Percentiles rank a stretch among this genome's conserved stretches.
Conservation (phyloP, 1,140 invertebrate species). For the Hycleus cichorii region DNA sequence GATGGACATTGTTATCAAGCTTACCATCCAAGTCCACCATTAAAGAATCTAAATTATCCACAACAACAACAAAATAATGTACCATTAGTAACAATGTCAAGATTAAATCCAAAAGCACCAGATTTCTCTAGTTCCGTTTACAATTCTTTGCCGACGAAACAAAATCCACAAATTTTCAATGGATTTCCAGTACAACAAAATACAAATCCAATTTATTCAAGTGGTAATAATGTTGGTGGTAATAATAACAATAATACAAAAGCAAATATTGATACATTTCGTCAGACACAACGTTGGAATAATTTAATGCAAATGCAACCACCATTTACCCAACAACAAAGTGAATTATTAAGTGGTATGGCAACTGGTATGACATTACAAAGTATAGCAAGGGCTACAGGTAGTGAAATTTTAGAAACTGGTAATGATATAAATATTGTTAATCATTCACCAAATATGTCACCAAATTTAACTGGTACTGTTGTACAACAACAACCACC, state of each 20-base stretch:
- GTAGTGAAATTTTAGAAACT: constrained; percentile 49
- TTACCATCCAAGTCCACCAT: constrained; percentile 37
- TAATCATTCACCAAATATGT: constrained; percentile 53
- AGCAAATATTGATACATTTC: constrained; percentile 2
- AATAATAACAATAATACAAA: constrained; percentile 11
- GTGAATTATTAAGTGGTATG: constrained; percentile 33
- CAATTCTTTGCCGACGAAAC: constrained; percentile 41
- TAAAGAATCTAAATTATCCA: constrained; percentile 32
- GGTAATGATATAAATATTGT: constrained; percentile 35
- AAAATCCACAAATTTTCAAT: constrained; percentile 27
- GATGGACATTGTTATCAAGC: constrained; percentile 35
- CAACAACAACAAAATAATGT: constrained; percentile 19
- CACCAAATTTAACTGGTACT: constrained; percentile 45
- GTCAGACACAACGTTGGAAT: constrained; percentile 22
- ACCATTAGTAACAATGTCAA: constrained; percentile 52
- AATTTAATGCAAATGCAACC: constrained; percentile 30
- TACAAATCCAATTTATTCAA: constrained; percentile 20
- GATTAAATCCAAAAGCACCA: constrained; percentile 80
- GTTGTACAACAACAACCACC: constrained; percentile 13
- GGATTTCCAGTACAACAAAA: constrained; percentile 28
- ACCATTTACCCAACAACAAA: constrained; percentile 30
- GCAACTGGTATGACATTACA: constrained; percentile 40
- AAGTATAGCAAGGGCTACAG: constrained; percentile 42
- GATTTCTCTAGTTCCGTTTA: constrained; percentile 62
- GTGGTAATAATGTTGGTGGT: constrained; percentile 2